phyloP scores from a whole-genome alignment of 1,140 invertebrate genomes.

The Acyrthosiphon pisum region DNA sequence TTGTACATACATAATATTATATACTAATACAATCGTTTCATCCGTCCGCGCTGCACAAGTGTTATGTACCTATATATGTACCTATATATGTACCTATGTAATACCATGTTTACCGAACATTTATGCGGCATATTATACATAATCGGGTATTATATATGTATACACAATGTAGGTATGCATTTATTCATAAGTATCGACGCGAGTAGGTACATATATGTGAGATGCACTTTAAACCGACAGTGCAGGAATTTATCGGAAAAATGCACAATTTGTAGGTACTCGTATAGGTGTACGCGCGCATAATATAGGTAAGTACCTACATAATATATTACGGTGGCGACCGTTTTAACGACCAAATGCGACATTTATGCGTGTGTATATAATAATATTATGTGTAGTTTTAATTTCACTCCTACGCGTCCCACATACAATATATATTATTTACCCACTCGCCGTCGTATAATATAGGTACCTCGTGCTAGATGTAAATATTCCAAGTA shows the following conservation, averaged over 20 bases:
- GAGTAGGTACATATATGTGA: background rate
- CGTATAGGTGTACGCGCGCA: background rate
- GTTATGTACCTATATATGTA: background rate
- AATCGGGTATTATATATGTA: background rate
- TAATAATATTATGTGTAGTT: conserved; percentile 1
- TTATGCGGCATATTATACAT: background rate
- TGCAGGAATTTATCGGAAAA: background rate
- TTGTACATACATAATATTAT: background rate
- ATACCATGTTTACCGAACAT: background rate
- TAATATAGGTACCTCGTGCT: background rate
- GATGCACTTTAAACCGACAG: background rate
- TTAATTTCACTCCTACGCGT: conserved; percentile 34
- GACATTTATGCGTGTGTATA: background rate
- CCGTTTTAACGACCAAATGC: conserved; percentile 3
- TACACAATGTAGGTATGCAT: background rate
- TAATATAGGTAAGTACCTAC: background rate
- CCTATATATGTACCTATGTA: background rate
- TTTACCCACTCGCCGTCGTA: background rate
- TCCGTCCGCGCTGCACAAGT: background rate
- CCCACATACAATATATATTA: background rate
- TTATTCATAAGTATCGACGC: background rate
- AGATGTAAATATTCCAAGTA: background rate
- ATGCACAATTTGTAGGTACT: conserved; percentile 17
- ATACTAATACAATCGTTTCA: background rate
- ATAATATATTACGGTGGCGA: background rate